Conservation (phyloP, 2,888 invertebrate genomes). For the Gastrophysa polygoni region DNA sequence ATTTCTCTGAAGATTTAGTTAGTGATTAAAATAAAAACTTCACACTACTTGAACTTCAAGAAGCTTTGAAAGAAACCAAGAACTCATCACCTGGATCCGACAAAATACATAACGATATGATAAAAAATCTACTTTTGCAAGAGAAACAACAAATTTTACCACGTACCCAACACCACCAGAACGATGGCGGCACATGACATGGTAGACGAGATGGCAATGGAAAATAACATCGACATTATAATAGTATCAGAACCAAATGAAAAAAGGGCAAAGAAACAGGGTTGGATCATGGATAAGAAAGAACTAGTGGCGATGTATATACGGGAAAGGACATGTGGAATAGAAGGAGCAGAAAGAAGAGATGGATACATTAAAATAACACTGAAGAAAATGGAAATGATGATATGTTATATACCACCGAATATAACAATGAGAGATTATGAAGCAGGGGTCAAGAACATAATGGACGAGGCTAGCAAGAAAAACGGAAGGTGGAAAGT, state of each 20-base stretch:
- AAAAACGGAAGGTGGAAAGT: background rate
- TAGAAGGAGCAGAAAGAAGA: background rate
- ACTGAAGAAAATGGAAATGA: background rate
- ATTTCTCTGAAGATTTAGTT: background rate
- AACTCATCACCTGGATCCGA: slow-evolving; percentile 12
- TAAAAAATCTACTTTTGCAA: no score
- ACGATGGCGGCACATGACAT: no score
- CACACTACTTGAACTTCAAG: slow-evolving; percentile 11
- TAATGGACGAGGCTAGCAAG: background rate
- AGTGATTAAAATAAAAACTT: slow-evolving; percentile 5
- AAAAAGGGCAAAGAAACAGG: background rate
- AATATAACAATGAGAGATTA: background rate
- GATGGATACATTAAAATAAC: background rate
- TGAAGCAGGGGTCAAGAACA: background rate
- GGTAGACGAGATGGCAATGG: no score
- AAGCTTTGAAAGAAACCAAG: slow-evolving; percentile 6
- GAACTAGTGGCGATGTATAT: background rate
- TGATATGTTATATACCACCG: background rate
- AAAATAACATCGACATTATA: no score
- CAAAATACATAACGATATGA: slow-evolving; percentile 10
- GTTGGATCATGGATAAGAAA: background rate
- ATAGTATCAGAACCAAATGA: background rate
- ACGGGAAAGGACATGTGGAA: background rate
- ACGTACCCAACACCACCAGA: no score
- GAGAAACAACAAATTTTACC: no score